phyloP scores from a whole-genome alignment of 1,140 invertebrate genomes.

The Brevipalpus yothersi region DNA sequence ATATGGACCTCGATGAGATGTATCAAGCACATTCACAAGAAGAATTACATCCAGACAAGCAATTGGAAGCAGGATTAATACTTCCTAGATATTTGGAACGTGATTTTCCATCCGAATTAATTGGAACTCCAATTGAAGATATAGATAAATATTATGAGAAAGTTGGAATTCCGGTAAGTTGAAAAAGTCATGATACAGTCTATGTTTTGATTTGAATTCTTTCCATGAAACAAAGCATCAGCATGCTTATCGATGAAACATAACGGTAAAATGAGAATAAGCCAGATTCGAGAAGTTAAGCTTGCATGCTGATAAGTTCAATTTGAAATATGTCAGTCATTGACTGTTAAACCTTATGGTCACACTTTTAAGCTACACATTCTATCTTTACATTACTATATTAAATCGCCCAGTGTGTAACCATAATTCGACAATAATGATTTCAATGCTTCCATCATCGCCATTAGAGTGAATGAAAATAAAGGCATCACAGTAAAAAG shows the following conservation, averaged over 20 bases:
- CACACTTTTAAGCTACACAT: too few relatives aligned
- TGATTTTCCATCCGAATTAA: constrained; percentile 64
- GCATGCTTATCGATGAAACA: not conserved
- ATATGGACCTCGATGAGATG: not conserved
- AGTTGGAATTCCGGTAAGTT: constrained; percentile 56
- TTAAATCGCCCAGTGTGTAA: too few relatives aligned
- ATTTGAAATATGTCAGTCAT: too few relatives aligned
- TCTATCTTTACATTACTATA: too few relatives aligned
- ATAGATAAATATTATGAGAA: constrained; percentile 78
- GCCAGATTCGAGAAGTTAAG: too few relatives aligned
- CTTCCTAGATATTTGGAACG: constrained; percentile 65
- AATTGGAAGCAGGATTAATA: constrained; percentile 69
- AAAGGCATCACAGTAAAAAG: too few relatives aligned
- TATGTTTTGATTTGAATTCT: not conserved
- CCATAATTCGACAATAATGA: too few relatives aligned
- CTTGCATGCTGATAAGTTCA: too few relatives aligned
- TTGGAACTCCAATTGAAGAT: constrained; percentile 80
- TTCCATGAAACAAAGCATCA: not conserved
- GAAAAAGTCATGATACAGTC: not conserved
- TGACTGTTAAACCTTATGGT: too few relatives aligned
- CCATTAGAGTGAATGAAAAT: too few relatives aligned
- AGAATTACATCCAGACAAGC: constrained; percentile 44
- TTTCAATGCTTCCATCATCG: too few relatives aligned
- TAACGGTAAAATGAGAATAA: not conserved
- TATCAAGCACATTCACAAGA: constrained; percentile 6